These are phyloP conservation scores for Blastobasis lacticolella DNA, from an alignment of 2,888 invertebrate genomes.

Conservation along the genomic window DNA sequence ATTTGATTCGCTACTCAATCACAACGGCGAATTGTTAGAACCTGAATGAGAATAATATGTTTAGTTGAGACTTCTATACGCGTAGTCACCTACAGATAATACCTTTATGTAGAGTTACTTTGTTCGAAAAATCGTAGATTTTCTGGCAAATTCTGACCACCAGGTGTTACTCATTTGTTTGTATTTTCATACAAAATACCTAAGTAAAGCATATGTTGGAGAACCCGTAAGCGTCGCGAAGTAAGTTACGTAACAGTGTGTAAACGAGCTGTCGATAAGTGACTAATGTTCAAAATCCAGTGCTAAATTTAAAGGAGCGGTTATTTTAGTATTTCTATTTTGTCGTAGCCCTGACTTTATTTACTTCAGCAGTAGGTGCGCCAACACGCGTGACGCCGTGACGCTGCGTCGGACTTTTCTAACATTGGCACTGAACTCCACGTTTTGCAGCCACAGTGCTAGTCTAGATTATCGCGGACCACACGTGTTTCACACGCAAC, in stretches of 20 bases:
- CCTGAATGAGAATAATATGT: conserved; percentile 15
- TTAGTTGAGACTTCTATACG: not conserved
- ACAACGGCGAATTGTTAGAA: conserved; percentile 40
- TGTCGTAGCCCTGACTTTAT: conserved; percentile 57
- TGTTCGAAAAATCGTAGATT: no score
- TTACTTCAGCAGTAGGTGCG: conserved; percentile 57
- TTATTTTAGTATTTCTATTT: conserved; percentile 58
- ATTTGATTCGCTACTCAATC: conserved; percentile 44
- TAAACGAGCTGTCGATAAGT: conserved; percentile 26
- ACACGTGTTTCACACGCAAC: conserved; percentile 2
- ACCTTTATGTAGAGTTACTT: not conserved
- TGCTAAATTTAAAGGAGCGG: conserved; percentile 38
- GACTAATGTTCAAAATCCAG: conserved; percentile 23
- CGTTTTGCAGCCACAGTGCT: conserved; percentile 34
- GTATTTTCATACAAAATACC: no score
- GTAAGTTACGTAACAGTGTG: not conserved
- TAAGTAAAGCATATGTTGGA: no score
- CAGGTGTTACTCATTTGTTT: not conserved
- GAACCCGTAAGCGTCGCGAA: no score
- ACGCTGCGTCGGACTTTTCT: conserved; percentile 29
- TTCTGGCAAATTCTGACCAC: not conserved
- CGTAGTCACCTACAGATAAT: not conserved
- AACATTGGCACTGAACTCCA: conserved; percentile 63
- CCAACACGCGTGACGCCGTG: conserved; percentile 63
- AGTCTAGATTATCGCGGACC: conserved; percentile 53